Evolutionary conservation across 2,113 vertebrate species (phyloP), one percentile per base, ranked within the genome.

Genomic region (Lutjanus erythropterus): DNA sequence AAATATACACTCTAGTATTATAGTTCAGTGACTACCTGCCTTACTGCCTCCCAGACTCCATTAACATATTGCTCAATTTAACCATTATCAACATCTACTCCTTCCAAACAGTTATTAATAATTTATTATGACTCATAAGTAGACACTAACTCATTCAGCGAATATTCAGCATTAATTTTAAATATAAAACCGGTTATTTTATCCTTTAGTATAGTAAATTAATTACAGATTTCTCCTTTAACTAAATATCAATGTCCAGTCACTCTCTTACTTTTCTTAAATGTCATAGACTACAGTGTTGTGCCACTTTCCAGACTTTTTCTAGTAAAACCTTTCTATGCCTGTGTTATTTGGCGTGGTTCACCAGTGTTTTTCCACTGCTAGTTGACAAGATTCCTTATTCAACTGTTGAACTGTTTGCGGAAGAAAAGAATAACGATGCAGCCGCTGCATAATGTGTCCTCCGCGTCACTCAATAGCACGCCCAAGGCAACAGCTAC

Each of bases 401-500:
- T 78, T 81, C 75, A 78, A 31, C 69, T 74, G 50, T 70, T 62
- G 50, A 83, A 69, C 70, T 61, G 71, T 85, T 87, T 84, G 27
- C 44, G 33, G 53, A 53, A 81, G 58, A 84, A 74, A 76, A 66
- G 39, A 73, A 58, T 52, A 78, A 86, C 23, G 23, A 71, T 75
- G n/a, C 37, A 59, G 76, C n/a, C 9, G 18, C 77, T 56, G 86
- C 87, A 85, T 86, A 86, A 84, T 81, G 72, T 77, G 80, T 87
- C 84, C 82, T 85, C 73, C n/a, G 19, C 75, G 56, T 85, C 71
- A 74, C 42, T 90, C 84, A 71, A 78, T 80, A 71, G 76, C 61
- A 74, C 1, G 90, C 86, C 83, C 86, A 88, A 87, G 91, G 90
- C 89, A 85, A 79, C 78, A 79, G 74, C 71, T 39, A 78, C 73